Percentiles rank a stretch among this genome's conserved stretches.
Evolutionary conservation across 2,797 vertebrate species (phyloP).

Genomic region (Philypnodon macrostomus): DNA sequence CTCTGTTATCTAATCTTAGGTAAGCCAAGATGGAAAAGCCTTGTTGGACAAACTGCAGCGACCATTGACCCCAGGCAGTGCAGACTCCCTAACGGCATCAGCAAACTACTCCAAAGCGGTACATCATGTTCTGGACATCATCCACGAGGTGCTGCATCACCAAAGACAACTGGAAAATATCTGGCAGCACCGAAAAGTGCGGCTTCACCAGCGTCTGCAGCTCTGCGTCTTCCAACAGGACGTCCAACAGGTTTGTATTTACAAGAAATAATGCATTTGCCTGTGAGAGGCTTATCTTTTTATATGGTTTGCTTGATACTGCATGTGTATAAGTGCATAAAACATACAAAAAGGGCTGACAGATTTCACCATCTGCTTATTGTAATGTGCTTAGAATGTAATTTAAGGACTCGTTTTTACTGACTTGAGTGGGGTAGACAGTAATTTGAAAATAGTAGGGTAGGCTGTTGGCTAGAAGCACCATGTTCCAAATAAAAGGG

Average conservation of each 20-base stretch:
- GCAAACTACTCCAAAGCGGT: slow-evolving; percentile 98
- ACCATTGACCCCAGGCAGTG: slow-evolving; percentile 91
- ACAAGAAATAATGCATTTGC: neutral
- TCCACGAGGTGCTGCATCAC: slow-evolving; percentile 96
- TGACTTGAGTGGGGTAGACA: slow-evolving; percentile 17
- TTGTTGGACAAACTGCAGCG: slow-evolving; percentile 95
- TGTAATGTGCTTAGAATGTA: neutral
- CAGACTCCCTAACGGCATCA: slow-evolving; percentile 90
- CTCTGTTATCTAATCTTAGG: slow-evolving; percentile 63
- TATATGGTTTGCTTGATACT: neutral
- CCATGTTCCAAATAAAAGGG: slow-evolving; percentile 43
- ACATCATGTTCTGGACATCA: slow-evolving; percentile 92
- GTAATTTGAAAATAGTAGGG: slow-evolving; percentile 53
- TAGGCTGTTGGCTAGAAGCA: slow-evolving; percentile 34
- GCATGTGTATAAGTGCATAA: neutral
- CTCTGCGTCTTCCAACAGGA: slow-evolving; percentile 98
- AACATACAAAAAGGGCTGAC: neutral
- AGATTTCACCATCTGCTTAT: neutral
- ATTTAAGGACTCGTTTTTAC: slow-evolving; percentile 18
- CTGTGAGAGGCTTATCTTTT: neutral
- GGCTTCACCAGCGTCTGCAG: slow-evolving; percentile 94
- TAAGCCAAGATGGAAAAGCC: slow-evolving; percentile 96
- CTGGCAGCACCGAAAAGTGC: slow-evolving; percentile 98
- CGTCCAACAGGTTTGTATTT: slow-evolving; percentile 87
- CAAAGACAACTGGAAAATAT: slow-evolving; percentile 97